These are phyloP conservation scores for Saccostrea echinata DNA, from an alignment of 1,140 invertebrate species.

Conservation along the genomic window DNA sequence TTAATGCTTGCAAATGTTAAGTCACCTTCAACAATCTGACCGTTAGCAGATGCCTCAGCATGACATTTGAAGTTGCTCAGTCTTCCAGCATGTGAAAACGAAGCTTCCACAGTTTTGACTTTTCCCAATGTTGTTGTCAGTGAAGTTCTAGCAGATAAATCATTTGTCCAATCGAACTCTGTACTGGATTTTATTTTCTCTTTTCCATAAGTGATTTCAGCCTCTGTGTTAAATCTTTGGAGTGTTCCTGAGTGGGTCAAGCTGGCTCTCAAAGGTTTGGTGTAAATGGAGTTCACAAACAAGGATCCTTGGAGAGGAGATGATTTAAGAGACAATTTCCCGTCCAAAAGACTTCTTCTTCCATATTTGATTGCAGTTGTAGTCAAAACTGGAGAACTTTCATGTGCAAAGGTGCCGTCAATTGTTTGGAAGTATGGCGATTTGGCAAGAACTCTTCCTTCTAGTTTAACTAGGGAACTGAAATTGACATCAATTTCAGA, in stretches of 20 bases:
- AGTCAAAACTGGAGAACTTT: background rate
- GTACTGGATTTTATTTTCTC: background rate
- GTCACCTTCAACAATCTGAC: constrained; percentile 40
- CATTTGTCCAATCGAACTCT: constrained; percentile 41
- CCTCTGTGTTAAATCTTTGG: constrained; percentile 24
- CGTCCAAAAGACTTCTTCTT: constrained; percentile 28
- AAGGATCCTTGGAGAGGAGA: background rate
- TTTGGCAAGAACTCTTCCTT: constrained; percentile 44
- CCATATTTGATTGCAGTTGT: constrained; percentile 29
- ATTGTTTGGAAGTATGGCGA: constrained; percentile 44
- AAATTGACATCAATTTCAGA: constrained; percentile 50
- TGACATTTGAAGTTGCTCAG: constrained; percentile 35
- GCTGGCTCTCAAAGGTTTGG: background rate
- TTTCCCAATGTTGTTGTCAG: constrained; percentile 34
- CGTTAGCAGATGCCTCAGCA: constrained; percentile 41
- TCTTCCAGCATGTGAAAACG: constrained; percentile 12
- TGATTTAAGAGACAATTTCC: background rate
- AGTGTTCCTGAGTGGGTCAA: constrained; percentile 21
- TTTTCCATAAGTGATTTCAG: constrained; percentile 37
- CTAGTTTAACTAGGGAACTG: constrained; percentile 44
- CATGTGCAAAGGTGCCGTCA: constrained; percentile 35
- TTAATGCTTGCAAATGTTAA: background rate
- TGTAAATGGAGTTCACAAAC: background rate
- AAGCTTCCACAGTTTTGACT: background rate
- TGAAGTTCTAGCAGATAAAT: constrained; percentile 9